These are phyloP conservation scores for Leptinotarsa lineolata DNA, from an alignment of 1,140 invertebrate genomes.

Conservation along the genomic window DNA sequence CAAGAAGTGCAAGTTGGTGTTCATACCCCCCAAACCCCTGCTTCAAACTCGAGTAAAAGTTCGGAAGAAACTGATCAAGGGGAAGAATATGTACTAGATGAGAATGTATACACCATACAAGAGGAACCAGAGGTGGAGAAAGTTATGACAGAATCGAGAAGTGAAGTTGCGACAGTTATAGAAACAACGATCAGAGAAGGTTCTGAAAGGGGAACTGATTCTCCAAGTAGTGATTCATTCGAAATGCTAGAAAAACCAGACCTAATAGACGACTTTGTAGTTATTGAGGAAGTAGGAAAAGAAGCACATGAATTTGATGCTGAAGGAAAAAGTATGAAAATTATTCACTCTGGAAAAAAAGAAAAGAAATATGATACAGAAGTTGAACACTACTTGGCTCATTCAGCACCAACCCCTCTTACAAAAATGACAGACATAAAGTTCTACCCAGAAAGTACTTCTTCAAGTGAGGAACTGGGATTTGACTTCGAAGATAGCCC, in stretches of 20 bases:
- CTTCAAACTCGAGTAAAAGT: constrained; percentile 66
- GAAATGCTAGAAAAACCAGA: constrained; percentile 85
- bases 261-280: constrained; percentile 83
- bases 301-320: constrained; percentile 79
- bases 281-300: constrained; percentile 83
- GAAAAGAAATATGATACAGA: constrained; percentile 69
- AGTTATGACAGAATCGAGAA: constrained; percentile 59
- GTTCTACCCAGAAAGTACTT: constrained; percentile 55
- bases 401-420: constrained; percentile 63
- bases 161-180: constrained; percentile 60
- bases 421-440: constrained; percentile 62
- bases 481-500: constrained; percentile 80
- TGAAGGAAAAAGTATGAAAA: constrained; percentile 79
- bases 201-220: constrained; percentile 66
- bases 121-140: constrained; percentile 59
- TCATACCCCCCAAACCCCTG: constrained; percentile 58
- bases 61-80: constrained; percentile 68
- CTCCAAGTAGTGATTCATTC: constrained; percentile 86
- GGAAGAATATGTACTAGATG: constrained; percentile 63
- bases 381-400: constrained; percentile 73
- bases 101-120: constrained; percentile 61
- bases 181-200: constrained; percentile 60
- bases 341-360: constrained; percentile 59
- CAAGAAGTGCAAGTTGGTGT: constrained; percentile 35
- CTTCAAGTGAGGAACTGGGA: constrained; percentile 66